These are phyloP conservation scores for Homalodisca vitripennis DNA, from an alignment of 1,140 invertebrate species.

Conservation along the genomic window DNA sequence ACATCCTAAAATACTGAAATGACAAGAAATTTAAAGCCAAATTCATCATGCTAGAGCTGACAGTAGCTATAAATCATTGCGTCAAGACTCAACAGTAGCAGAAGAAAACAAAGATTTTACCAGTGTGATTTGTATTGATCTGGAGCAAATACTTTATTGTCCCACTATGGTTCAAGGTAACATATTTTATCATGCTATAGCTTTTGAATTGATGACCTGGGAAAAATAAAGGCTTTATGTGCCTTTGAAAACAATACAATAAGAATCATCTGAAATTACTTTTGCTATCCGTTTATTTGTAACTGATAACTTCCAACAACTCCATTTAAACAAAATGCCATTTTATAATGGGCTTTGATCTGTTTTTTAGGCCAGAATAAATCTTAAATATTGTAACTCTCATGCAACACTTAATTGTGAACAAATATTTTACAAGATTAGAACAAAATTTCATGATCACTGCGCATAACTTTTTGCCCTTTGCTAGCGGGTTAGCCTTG, in stretches of 20 bases:
- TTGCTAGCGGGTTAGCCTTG: slow-evolving; percentile 33
- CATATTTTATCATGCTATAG: slow-evolving; percentile 31
- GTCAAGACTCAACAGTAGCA: background rate
- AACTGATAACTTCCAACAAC: slow-evolving; percentile 2
- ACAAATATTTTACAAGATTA: slow-evolving; percentile 31
- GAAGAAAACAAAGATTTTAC: background rate
- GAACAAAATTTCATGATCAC: slow-evolving; percentile 33
- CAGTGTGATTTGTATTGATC: slow-evolving; percentile 4
- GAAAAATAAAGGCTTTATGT: slow-evolving; percentile 7
- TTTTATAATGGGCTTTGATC: slow-evolving; percentile 36
- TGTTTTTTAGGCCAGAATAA: slow-evolving; percentile 37
- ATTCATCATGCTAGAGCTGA: slow-evolving; percentile 4
- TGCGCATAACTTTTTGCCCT: slow-evolving; percentile 35
- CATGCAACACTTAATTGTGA: slow-evolving; percentile 25
- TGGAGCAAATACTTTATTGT: slow-evolving; percentile 26
- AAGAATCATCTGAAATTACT: slow-evolving; percentile 32
- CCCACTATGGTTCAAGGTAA: slow-evolving; percentile 25
- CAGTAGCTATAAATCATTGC: background rate
- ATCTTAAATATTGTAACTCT: slow-evolving; percentile 33
- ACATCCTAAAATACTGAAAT: background rate
- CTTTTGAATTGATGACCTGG: slow-evolving; percentile 29
- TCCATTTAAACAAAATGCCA: slow-evolving; percentile 24
- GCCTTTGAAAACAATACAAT: slow-evolving; percentile 34
- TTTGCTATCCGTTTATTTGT: slow-evolving; percentile 35
- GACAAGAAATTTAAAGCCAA: slow-evolving; percentile 1